Evolutionary conservation across 1,140 invertebrate genomes (phyloP).

Genomic region (Leptonema lineaticorne): DNA sequence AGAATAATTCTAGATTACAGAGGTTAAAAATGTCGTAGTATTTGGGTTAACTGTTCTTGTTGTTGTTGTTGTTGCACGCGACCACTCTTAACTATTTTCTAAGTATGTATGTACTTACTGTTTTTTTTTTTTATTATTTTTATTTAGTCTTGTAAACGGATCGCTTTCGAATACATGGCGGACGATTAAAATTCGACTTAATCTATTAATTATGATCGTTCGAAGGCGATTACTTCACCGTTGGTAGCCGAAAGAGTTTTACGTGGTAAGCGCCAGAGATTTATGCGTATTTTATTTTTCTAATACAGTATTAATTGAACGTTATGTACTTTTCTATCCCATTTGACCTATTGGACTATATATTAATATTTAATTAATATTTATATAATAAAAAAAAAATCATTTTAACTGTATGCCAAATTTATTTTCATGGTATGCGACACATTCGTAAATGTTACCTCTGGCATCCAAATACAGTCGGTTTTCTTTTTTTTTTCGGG

Average conservation of each 20-base stretch:
- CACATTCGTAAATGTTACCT: no score
- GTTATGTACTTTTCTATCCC: no score
- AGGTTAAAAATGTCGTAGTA: background rate
- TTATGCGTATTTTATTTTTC: background rate
- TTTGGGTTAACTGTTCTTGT: background rate
- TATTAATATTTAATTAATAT: no score
- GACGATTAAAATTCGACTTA: background rate
- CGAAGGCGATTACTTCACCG: background rate
- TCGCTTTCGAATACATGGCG: background rate
- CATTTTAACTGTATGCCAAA: no score
- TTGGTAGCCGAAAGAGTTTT: background rate
- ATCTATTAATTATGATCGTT: slow-evolving; percentile 1
- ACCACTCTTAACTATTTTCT: background rate
- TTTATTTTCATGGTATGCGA: no score
- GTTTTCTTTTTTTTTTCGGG: background rate
- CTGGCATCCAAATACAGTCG: no score
- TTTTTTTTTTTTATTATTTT: no score
- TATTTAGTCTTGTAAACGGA: background rate
- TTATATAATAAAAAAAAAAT: no score
- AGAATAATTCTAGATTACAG: background rate
- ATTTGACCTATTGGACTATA: no score
- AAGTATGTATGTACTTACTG: no score
- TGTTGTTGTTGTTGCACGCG: background rate
- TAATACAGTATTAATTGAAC: no score
- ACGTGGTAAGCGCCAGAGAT: background rate